Base-by-base conservation (phyloP, 2,113 vertebrate genomes). In the Sebastes schlegelii region DNA sequence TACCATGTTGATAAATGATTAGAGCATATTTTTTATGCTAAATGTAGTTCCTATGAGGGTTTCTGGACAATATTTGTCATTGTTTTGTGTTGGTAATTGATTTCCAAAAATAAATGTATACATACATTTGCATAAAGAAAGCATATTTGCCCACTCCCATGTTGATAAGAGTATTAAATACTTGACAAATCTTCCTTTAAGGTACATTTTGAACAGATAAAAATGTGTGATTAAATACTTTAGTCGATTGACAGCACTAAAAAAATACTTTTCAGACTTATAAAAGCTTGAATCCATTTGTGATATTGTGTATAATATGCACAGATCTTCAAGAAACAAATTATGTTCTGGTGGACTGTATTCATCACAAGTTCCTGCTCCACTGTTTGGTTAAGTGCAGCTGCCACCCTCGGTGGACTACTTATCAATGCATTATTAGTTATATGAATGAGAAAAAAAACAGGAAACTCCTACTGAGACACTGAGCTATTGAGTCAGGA, bases 401-500 rank as follows among this genome's bases (percentile, higher is more conserved):
- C 77, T 78, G 71, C 62, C 60, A 17, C n/a, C 40, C 43, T 80
- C 67, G 48, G 45, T 79, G 19, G 43, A 81, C 14, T 8, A 19
- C 76, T 79, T 79, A 75, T 66, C 55, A 66, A 16, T 52, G 17
- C n/a, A 64, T 60, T 72, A 70, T 64, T 66, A 77, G 71, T 68
- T 77, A 62, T 34, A 60, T 14, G 8, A 81, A 75, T 58, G 46
- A 67, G 43, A 14, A 21, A 61, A 52, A 48, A 69, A 63, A 69
- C 21, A 58, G 51, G 48, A 57, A 86, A 61, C 45, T 17, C 55
- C 61, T 8, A 77, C 57, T 45, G 58, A 80, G 75, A 88, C 52
- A 73, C 66, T 61, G 86, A 62, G 83, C 57, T 52, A 76, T 21
- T 69, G 67, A 82, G 83, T 75, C 65, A 86, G 79, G 84, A 45